A percentile compares a stretch with the other conserved stretches of the same genome.
phyloP scores from a whole-genome alignment of 2,113 vertebrate genomes.

The Speoplatyrhinus poulsoni region DNA sequence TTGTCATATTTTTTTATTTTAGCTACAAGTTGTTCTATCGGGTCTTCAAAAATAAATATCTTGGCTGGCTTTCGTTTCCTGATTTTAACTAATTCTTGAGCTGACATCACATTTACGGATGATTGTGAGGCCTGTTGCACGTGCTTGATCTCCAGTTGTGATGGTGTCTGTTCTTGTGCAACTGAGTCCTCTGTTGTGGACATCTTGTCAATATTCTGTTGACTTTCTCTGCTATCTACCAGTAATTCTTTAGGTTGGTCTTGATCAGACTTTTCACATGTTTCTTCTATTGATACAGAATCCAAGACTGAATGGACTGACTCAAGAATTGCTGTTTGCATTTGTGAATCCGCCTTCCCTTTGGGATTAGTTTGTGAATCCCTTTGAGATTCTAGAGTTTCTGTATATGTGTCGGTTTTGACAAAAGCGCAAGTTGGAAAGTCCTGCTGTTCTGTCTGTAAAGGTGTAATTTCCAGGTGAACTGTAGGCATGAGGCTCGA shows the following conservation, averaged over 20 bases:
- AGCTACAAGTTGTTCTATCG: constrained; percentile 54
- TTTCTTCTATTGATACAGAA: background rate
- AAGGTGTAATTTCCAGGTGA: constrained; percentile 40
- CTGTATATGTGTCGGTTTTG: constrained; percentile 24
- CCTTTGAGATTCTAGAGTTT: constrained; percentile 17
- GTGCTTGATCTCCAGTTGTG: constrained; percentile 26
- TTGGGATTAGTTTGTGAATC: constrained; percentile 16
- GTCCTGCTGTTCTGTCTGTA: constrained; percentile 44
- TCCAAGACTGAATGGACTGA: constrained; percentile 12
- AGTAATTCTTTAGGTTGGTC: constrained; percentile 21
- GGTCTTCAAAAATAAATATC: constrained; percentile 55
- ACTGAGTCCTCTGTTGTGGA: background rate
- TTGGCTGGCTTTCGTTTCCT: constrained; percentile 65
- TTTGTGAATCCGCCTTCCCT: constrained; percentile 17
- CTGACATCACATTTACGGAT: constrained; percentile 64
- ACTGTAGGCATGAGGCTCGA: constrained; percentile 25
- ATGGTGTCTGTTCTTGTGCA: constrained; percentile 23
- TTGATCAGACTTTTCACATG: constrained; percentile 8
- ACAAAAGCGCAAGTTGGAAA: constrained; percentile 24
- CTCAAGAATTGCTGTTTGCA: constrained; percentile 27
- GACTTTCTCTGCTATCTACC: constrained; percentile 1
- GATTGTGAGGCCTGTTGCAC: constrained; percentile 38
- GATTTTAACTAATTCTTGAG: constrained; percentile 71
- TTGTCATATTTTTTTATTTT: constrained; percentile 49
- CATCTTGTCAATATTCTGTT: constrained; percentile 2